These are phyloP conservation scores for Drosophila pectinifera DNA, from an alignment of 1,140 invertebrate genomes.

Conservation along the genomic window DNA sequence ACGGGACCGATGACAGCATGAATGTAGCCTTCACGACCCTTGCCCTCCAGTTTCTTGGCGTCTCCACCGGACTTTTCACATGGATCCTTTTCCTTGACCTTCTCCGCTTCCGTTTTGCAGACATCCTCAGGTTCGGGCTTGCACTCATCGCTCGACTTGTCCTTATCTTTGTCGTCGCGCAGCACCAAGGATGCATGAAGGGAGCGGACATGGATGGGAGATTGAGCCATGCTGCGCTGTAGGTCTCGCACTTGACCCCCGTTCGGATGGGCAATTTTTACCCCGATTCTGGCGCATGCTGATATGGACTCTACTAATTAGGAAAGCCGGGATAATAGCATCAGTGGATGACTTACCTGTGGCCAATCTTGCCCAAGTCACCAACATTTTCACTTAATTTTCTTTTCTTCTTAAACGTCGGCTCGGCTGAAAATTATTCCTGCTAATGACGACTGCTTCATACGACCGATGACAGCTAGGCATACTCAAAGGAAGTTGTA, in stretches of 20 bases:
- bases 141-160: conserved; percentile 11
- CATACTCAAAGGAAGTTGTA: background rate
- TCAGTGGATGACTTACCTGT: conserved; percentile 1
- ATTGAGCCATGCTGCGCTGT: background rate
- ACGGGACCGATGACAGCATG: conserved; percentile 92
- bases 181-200: conserved; percentile 11
- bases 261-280: conserved; percentile 1
- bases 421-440: conserved; percentile 4
- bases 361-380: conserved; percentile 19
- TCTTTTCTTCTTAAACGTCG: background rate
- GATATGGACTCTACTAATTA: background rate
- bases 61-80: background rate
- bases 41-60: conserved; percentile 14
- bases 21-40: conserved; percentile 58
- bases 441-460: background rate
- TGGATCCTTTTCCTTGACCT: conserved; percentile 84
- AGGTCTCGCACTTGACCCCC: background rate
- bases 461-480: background rate
- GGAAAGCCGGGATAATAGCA: background rate
- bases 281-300: conserved; percentile 21
- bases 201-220: background rate
- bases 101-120: conserved; percentile 84
- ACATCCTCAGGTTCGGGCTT: conserved; percentile 7
- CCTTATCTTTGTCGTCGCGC: conserved; percentile 3
- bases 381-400: background rate